phyloP scores from a whole-genome alignment of 1,140 invertebrate genomes.

The Platorchestia sp. region DNA sequence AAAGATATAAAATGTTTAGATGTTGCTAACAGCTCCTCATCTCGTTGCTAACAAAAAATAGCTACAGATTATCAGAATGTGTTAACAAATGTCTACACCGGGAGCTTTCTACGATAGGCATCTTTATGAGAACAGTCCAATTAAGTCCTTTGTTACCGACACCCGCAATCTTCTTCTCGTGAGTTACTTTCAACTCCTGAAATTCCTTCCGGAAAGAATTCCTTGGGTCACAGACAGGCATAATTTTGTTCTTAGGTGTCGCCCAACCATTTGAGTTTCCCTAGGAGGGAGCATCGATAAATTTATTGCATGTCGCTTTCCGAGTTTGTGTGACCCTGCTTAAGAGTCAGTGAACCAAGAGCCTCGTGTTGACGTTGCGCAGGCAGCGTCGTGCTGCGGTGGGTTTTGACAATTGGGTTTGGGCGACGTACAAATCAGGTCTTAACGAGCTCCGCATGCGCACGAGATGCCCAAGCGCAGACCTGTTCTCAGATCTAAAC shows the following conservation, averaged over 20 bases:
- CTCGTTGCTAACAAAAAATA: too few species aligned
- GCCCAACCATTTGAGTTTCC: not conserved
- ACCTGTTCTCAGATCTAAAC: not conserved
- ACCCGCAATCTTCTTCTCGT: not conserved
- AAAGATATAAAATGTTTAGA: too few species aligned
- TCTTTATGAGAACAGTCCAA: not conserved
- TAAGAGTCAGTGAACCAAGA: not conserved
- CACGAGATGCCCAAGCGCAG: not conserved
- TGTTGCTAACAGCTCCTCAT: too few species aligned
- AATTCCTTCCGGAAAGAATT: not conserved
- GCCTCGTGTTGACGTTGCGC: not conserved
- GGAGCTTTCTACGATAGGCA: not conserved
- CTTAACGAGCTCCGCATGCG: not conserved
- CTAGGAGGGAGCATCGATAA: not conserved
- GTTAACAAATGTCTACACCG: too few species aligned
- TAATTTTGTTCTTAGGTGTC: not conserved
- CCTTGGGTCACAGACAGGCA: not conserved
- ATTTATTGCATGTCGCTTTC: not conserved
- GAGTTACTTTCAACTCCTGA: not conserved
- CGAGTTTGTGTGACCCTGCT: not conserved
- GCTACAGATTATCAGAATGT: too few species aligned
- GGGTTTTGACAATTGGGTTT: not conserved
- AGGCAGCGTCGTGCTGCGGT: not conserved
- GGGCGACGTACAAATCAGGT: not conserved
- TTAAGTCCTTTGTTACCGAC: not conserved